Conservation (phyloP, 2,888 invertebrate species). For the Ochropacha duplaris region DNA sequence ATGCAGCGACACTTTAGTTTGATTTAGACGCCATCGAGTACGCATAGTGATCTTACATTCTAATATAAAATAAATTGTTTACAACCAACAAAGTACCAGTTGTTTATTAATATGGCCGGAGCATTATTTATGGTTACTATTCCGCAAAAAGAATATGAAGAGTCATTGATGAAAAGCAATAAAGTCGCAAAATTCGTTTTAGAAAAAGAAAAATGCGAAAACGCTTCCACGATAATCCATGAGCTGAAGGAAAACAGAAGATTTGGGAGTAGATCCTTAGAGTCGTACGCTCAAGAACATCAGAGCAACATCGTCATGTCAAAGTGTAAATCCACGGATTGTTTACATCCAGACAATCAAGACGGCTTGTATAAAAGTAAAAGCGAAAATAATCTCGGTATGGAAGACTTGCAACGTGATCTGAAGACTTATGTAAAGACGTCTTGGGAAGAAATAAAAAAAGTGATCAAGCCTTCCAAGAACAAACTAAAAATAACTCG, state of each 20-base stretch:
- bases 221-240: constrained; percentile 34
- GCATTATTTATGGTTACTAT: constrained; percentile 83
- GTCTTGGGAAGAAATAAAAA: constrained; percentile 56
- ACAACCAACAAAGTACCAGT: not conserved
- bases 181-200: constrained; percentile 28
- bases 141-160: constrained; percentile 79
- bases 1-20: constrained; percentile 24
- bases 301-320: constrained; percentile 26
- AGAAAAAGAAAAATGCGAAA: constrained; percentile 40
- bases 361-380: constrained; percentile 38
- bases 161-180: constrained; percentile 37
- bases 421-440: constrained; percentile 32
- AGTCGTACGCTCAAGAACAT: constrained; percentile 28
- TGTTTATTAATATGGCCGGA: constrained; percentile 67
- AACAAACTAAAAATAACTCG: constrained; percentile 54
- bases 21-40: constrained; percentile 12
- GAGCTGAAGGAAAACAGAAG: constrained; percentile 43
- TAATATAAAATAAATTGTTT: not conserved
- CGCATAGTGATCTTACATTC: constrained; percentile 13
- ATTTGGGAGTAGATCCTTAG: constrained; percentile 26
- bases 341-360: constrained; percentile 29
- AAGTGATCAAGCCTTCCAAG: constrained; percentile 43
- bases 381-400: constrained; percentile 43
- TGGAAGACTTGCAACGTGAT: constrained; percentile 19
- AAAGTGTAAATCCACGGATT: constrained; percentile 48